Evolutionary conservation across 2,797 vertebrate genomes (phyloP).

Genomic region (Smutsia temminckii): DNA sequence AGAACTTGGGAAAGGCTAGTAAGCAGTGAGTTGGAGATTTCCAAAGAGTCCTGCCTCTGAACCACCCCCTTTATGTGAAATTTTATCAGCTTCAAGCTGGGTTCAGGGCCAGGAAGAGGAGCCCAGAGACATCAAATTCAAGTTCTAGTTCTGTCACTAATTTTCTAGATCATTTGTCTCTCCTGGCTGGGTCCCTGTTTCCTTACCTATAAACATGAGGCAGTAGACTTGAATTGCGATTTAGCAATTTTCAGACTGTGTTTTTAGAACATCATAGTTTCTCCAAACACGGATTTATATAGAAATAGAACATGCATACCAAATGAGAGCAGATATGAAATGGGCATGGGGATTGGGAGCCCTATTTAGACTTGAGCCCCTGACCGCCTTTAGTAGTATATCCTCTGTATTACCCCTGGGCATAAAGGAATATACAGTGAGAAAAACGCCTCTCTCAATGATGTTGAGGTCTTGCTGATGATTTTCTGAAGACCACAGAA

Average conservation of each 20-base stretch:
- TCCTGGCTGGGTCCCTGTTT: neutral
- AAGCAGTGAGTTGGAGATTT: neutral
- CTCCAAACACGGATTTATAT: neutral
- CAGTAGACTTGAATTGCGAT: neutral
- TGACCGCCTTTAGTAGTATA: neutral
- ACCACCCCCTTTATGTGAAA: rapidly evolving
- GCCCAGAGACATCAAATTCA: neutral
- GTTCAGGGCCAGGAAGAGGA: neutral
- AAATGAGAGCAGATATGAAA: neutral
- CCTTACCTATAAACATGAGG: neutral
- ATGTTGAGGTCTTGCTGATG: neutral
- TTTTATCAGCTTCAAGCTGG: neutral
- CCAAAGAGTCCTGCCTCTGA: neutral
- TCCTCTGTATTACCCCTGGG: neutral
- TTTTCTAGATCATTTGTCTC: neutral
- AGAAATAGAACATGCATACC: neutral
- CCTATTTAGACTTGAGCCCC: neutral
- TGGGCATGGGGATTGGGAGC: rapidly evolving
- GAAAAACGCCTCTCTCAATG: neutral
- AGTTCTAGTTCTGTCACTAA: neutral
- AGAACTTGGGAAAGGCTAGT: neutral
- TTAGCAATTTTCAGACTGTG: neutral
- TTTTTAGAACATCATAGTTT: neutral
- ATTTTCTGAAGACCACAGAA: neutral
- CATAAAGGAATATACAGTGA: neutral